Evolutionary conservation across 2,888 invertebrate species (phyloP).

Genomic region (Brenthis ino): DNA sequence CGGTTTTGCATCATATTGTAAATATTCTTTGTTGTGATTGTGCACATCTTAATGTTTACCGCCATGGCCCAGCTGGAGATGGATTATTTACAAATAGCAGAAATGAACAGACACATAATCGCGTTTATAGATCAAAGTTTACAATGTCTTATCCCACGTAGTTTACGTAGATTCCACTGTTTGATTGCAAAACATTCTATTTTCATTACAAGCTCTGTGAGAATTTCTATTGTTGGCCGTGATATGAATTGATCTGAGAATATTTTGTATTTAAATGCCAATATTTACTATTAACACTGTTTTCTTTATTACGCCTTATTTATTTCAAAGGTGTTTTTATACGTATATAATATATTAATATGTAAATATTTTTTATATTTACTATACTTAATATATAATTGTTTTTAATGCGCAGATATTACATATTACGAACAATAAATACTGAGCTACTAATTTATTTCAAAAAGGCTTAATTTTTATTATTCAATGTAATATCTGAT

Average conservation of each 20-base stretch:
- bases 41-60: background rate
- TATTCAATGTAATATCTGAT: no score
- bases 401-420: background rate
- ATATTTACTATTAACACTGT: no score
- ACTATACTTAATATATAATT: no score
- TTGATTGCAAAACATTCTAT: constrained; percentile 34
- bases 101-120: constrained; percentile 16
- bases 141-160: constrained; percentile 59
- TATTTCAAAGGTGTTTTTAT: no score
- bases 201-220: constrained; percentile 7
- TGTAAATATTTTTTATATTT: no score
- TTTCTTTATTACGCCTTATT: no score
- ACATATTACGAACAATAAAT: no score
- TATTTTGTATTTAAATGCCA: no score
- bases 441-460: no score
- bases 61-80: constrained; percentile 1
- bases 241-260: background rate
- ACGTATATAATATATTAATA: no score
- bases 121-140: constrained; percentile 53
- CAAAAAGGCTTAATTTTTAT: no score
- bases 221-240: background rate
- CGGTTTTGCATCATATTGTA: no score
- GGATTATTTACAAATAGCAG: constrained; percentile 15
- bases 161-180: constrained; percentile 38
- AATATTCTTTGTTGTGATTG: background rate